phyloP scores from a whole-genome alignment of 92 coral and sea anemone genomes.

The Galaxea fascicularis region DNA sequence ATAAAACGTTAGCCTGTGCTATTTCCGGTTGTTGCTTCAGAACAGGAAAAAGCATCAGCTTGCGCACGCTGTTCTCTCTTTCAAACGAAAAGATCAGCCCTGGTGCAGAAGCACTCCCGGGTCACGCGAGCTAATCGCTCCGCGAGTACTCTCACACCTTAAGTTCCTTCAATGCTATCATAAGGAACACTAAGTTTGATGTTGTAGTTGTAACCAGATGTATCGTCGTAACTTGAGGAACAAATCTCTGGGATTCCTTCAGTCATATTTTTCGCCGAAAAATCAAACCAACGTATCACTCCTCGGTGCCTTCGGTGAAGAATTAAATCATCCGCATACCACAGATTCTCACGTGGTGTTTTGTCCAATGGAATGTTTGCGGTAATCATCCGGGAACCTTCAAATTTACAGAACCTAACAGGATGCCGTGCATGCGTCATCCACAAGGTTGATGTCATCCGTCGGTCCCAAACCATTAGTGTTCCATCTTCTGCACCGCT shows the following conservation, averaged over 20 bases:
- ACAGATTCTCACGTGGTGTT: slow-evolving; percentile 71
- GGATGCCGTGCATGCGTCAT: slow-evolving; percentile 92
- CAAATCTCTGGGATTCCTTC: slow-evolving; percentile 91
- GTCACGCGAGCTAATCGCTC: too few relatives aligned
- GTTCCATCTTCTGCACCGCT: slow-evolving; percentile 96
- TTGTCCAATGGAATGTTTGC: slow-evolving; percentile 87
- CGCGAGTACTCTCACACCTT: neutral
- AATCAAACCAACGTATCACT: slow-evolving; percentile 78
- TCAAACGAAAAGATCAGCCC: too few relatives aligned
- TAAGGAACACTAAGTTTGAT: slow-evolving; percentile 91
- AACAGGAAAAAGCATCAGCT: too few relatives aligned
- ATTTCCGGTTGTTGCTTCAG: too few relatives aligned
- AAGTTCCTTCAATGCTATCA: slow-evolving; percentile 68
- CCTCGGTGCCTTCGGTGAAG: slow-evolving; percentile 95
- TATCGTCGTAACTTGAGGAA: slow-evolving; percentile 89
- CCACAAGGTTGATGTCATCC: slow-evolving; percentile 90
- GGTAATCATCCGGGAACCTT: slow-evolving; percentile 71
- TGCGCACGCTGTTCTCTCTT: too few relatives aligned
- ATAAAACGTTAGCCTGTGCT: too few relatives aligned
- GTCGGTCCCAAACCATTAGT: slow-evolving; percentile 90
- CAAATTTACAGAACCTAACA: slow-evolving; percentile 80
- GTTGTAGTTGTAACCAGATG: slow-evolving; percentile 92
- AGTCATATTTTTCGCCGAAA: slow-evolving; percentile 67
- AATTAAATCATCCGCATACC: slow-evolving; percentile 96
- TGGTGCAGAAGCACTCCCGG: too few relatives aligned